Evolutionary conservation across 2,113 vertebrate species (phyloP).

Genomic region (Sinocyclocheilus anophthalmus): DNA sequence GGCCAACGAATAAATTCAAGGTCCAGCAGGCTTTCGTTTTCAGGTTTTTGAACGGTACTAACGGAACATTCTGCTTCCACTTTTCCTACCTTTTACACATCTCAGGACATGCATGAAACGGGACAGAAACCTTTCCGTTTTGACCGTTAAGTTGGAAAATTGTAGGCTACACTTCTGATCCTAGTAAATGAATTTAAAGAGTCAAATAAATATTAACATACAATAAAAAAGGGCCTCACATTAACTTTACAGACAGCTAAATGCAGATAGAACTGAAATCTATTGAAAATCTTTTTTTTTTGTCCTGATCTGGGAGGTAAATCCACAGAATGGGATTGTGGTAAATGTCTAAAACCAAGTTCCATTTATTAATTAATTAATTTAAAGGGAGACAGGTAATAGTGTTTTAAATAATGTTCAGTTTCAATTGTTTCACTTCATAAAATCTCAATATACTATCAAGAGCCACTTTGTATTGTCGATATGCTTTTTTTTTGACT

Average conservation of each 20-base stretch:
- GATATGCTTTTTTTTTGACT: no score
- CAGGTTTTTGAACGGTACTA: not conserved
- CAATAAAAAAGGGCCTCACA: not conserved
- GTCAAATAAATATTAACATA: not conserved
- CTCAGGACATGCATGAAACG: constrained; percentile 8
- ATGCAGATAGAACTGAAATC: not conserved
- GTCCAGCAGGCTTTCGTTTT: not conserved
- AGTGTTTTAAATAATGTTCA: no score
- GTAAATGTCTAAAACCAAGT: not conserved
- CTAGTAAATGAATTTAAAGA: constrained; percentile 1
- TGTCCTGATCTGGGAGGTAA: not conserved
- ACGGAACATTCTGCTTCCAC: not conserved
- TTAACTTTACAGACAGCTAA: not conserved
- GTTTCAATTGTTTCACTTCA: no score
- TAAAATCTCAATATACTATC: no score
- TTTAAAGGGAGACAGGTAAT: not conserved
- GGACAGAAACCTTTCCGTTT: not conserved
- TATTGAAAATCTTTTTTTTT: not conserved
- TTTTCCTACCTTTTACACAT: not conserved
- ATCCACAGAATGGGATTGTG: not conserved
- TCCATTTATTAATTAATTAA: not conserved
- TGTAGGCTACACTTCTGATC: not conserved
- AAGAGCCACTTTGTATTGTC: not conserved
- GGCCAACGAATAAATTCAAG: constrained; percentile 15
- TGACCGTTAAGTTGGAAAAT: not conserved